Conservation (phyloP, 2,888 invertebrate genomes). For the Willowsia nigromaculata region DNA sequence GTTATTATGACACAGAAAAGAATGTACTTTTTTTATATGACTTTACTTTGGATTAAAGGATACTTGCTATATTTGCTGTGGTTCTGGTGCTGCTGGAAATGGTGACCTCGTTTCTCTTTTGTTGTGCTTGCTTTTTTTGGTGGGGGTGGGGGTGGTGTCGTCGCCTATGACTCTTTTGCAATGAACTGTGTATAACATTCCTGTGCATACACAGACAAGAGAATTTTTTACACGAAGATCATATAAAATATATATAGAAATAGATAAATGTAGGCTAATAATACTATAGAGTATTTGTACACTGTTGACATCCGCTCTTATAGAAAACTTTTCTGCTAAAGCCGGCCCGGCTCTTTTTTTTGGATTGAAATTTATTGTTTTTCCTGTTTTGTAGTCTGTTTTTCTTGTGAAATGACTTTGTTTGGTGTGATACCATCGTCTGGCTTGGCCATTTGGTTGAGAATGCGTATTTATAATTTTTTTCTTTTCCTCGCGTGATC, state of each 20-base stretch:
- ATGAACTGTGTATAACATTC: neutral
- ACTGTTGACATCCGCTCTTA: slow-evolving; percentile 30
- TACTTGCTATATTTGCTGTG: neutral
- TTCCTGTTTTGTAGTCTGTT: neutral
- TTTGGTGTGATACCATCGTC: slow-evolving; percentile 26
- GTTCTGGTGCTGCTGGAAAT: slow-evolving; percentile 39
- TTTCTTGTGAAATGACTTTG: neutral
- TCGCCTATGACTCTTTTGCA: neutral
- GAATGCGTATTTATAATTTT: neutral
- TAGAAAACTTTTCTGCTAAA: neutral
- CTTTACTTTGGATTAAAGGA: neutral
- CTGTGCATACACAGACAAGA: too few relatives aligned
- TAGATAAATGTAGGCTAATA: neutral
- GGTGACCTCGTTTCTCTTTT: slow-evolving; percentile 56
- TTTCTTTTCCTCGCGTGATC: too few relatives aligned
- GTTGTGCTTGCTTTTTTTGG: neutral
- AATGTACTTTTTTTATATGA: too few relatives aligned
- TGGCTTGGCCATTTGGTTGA: slow-evolving; percentile 33
- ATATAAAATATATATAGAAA: neutral
- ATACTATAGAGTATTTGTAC: neutral
- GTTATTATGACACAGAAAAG: neutral
- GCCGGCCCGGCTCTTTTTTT: neutral
- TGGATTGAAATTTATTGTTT: neutral
- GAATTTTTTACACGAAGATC: too few relatives aligned
- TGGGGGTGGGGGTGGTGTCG: slow-evolving; percentile 10